Evolutionary conservation across 92 coral and sea anemone species (phyloP), one percentile per base, ranked within the genome.

Genomic region (Phymanthus crucifer): DNA sequence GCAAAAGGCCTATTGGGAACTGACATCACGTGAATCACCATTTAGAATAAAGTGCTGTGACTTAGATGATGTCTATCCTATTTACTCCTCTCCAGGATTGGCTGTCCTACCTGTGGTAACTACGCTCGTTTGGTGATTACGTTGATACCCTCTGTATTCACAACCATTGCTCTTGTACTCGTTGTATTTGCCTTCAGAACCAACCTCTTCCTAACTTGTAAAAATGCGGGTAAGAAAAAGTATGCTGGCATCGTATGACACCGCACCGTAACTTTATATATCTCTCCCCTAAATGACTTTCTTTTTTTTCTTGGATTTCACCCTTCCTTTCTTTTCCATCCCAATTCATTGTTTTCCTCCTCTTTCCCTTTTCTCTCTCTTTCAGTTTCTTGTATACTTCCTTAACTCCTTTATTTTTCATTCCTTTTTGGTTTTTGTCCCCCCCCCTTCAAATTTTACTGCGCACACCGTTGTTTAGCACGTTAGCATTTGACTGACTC

Each of bases 121-220:
- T 91, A 88, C 40, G 92, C 84, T 21, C 90, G 95, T n/a, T 71
- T 83, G 19, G 92, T 89, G 26, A 85, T 91, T 77, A 88, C 95
- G 32, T 56, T 91, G 73, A 82, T 90, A 23, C 92, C 95, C 29
- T 90, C 92, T 34, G 77, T 91, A 61, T 66, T 92, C 27, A 92
- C 90, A 10, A 76, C 80, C 37, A 38, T 91, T n/a, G 92, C 92
- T 71, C 71, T 91, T 4, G 36, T 88, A 12, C 76, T 87, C 38
- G 92, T 91, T 46, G 54, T 84, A 26, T 75, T 91, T 71, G 56
- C 85, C 46, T 88, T 88, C 80, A 80, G 83, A 79, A 74, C 92
- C 21, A 76, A 78, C 32, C 65, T 91, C 73, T 82, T 70, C 48
- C 26, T 91, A 32, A 78, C 86, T 56, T 91, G 95, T 68, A 84